Percentiles rank a stretch among this genome's conserved stretches.
Evolutionary conservation across 2,797 vertebrate genomes (phyloP).

Genomic region (Girardinus metallicus): DNA sequence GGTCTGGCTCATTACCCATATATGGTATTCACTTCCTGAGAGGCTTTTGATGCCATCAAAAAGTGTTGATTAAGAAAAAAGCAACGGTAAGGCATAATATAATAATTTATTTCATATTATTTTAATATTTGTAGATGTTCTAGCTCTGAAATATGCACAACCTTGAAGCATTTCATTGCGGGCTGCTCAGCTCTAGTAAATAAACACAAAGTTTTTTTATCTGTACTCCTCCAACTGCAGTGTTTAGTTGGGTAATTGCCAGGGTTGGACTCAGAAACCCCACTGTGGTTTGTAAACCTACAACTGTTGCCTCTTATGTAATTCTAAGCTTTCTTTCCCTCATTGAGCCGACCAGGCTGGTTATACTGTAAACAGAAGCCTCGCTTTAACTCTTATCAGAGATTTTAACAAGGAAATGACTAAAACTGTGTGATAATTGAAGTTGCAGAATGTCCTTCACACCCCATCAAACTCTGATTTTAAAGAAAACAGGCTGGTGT

Average conservation of each 20-base stretch:
- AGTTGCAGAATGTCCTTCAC: background rate
- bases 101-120: background rate
- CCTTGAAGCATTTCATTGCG: background rate
- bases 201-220: background rate
- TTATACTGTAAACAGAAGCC: background rate
- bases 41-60: background rate
- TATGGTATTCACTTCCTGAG: background rate
- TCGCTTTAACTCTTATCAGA: background rate
- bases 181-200: background rate
- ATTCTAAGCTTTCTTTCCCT: background rate
- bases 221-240: background rate
- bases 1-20: background rate
- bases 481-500: constrained; percentile 11
- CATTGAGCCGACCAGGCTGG: background rate
- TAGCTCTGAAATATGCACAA: background rate
- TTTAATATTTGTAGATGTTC: background rate
- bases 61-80: background rate
- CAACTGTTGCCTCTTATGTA: background rate
- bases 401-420: background rate
- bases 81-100: background rate
- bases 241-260: background rate
- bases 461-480: background rate
- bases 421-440: background rate
- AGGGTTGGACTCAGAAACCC: background rate
- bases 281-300: background rate